A percentile compares a stretch with the other conserved stretches of the same genome.
These are phyloP conservation scores for Nudaria mundana DNA, from an alignment of 2,888 invertebrate genomes.

Conservation along the genomic window DNA sequence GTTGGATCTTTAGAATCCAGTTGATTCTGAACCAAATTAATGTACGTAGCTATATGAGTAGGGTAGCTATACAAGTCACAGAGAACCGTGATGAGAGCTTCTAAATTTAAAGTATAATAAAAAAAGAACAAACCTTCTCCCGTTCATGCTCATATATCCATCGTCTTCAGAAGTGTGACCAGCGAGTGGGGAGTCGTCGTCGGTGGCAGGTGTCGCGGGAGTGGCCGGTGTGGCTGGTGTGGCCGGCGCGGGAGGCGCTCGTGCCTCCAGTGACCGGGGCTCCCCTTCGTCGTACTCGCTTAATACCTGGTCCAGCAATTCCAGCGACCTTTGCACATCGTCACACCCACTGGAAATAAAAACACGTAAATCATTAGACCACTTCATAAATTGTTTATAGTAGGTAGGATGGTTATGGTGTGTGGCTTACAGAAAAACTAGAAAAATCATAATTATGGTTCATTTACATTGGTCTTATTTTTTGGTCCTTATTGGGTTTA, in stretches of 20 bases:
- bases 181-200: constrained; percentile 89
- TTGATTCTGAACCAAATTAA: too few relatives aligned
- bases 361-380: not conserved
- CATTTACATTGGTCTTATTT: too few relatives aligned
- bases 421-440: too few relatives aligned
- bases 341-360: constrained; percentile 84
- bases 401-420: too few relatives aligned
- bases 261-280: constrained; percentile 74
- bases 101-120: too few relatives aligned
- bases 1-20: too few relatives aligned
- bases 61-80: too few relatives aligned
- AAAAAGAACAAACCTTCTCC: constrained; percentile 83
- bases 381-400: too few relatives aligned
- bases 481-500: too few relatives aligned
- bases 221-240: constrained; percentile 79
- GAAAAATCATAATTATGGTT: too few relatives aligned
- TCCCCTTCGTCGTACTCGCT: constrained; percentile 93
- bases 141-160: constrained; percentile 96
- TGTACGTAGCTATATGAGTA: too few relatives aligned
- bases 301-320: constrained; percentile 92
- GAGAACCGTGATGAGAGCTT: too few relatives aligned
- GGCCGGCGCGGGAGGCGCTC: constrained; percentile 71
- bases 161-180: constrained; percentile 94
- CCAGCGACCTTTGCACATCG: constrained; percentile 93
- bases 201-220: constrained; percentile 80